These are phyloP conservation scores for Conops quadrifasciatus DNA, from an alignment of 2,888 invertebrate genomes.

Conservation along the genomic window DNA sequence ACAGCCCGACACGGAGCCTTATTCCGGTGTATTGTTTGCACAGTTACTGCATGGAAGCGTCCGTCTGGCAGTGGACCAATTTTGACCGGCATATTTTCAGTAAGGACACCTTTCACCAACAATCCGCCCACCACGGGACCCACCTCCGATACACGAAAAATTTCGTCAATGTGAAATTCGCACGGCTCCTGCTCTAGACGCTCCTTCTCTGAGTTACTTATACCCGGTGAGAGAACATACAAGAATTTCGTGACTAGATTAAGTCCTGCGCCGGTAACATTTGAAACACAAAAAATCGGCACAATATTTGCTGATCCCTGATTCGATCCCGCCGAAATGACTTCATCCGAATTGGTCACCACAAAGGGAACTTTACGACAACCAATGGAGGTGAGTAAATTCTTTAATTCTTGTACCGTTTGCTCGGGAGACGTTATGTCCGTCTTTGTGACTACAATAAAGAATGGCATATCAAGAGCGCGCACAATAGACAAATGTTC, in stretches of 20 bases:
- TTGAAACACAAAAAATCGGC: conserved; percentile 89
- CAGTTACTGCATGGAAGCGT: conserved; percentile 76
- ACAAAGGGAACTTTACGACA: conserved; percentile 73
- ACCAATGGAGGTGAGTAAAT: conserved; percentile 73
- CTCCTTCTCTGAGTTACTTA: conserved; percentile 73
- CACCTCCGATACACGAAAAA: conserved; percentile 83
- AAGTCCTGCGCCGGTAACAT: conserved; percentile 87
- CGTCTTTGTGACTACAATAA: conserved; percentile 92
- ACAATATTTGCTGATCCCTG: conserved; percentile 73
- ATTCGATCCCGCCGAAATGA: conserved; percentile 75
- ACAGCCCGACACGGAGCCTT: conserved; percentile 89
- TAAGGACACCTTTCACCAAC: conserved; percentile 83
- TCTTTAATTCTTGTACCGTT: conserved; percentile 70
- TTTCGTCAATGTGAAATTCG: conserved; percentile 95
- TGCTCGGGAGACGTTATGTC: conserved; percentile 77
- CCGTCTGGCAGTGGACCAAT: conserved; percentile 82
- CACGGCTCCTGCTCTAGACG: conserved; percentile 77
- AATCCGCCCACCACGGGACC: conserved; percentile 88
- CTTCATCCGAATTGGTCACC: conserved; percentile 75
- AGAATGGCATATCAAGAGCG: conserved; percentile 87
- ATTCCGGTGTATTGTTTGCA: conserved; percentile 90
- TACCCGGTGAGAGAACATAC: conserved; percentile 79
- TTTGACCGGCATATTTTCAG: conserved; percentile 81
- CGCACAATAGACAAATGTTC: conserved; percentile 89
- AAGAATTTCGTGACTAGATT: conserved; percentile 86